A percentile compares a stretch with the other conserved stretches of the same genome.
Conservation (phyloP, 2,888 invertebrate genomes). For the Drosophila anomalata region DNA sequence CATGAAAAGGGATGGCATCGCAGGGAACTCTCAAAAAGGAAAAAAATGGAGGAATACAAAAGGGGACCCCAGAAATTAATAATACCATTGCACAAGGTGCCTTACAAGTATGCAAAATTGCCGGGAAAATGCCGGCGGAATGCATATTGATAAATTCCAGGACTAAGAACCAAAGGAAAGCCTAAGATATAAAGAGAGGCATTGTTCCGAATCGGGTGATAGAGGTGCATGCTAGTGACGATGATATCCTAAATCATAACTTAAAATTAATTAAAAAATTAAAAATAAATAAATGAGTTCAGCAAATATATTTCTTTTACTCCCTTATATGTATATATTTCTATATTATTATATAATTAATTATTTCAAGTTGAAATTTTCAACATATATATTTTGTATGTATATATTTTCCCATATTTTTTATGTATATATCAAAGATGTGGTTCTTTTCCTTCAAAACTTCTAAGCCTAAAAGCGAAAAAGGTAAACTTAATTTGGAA, state of each 20-base stretch:
- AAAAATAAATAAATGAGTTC: neutral
- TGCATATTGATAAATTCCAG: conserved; percentile 65
- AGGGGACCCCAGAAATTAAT: conserved; percentile 47
- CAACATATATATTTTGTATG: neutral
- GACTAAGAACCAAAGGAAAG: conserved; percentile 22
- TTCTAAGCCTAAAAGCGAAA: neutral
- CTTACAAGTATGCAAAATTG: conserved; percentile 56
- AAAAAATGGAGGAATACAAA: neutral
- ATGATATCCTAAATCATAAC: neutral
- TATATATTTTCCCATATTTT: neutral
- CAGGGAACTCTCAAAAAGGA: neutral
- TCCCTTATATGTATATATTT: neutral
- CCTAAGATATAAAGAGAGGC: conserved; percentile 11
- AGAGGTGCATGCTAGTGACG: conserved; percentile 12
- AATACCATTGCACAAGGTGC: conserved; percentile 42
- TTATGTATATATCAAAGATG: neutral
- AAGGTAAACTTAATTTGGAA: neutral
- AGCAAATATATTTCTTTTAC: too few relatives aligned
- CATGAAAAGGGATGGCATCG: conserved; percentile 51
- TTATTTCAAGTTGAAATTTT: too few relatives aligned
- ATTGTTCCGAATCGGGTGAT: neutral
- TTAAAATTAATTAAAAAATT: neutral
- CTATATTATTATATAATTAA: too few relatives aligned
- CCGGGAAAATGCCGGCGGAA: conserved; percentile 42
- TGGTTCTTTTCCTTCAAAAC: neutral